Percentiles rank a stretch among this genome's conserved stretches.
Conservation (phyloP, 2,113 vertebrate genomes). For the Caranx melampygus region DNA sequence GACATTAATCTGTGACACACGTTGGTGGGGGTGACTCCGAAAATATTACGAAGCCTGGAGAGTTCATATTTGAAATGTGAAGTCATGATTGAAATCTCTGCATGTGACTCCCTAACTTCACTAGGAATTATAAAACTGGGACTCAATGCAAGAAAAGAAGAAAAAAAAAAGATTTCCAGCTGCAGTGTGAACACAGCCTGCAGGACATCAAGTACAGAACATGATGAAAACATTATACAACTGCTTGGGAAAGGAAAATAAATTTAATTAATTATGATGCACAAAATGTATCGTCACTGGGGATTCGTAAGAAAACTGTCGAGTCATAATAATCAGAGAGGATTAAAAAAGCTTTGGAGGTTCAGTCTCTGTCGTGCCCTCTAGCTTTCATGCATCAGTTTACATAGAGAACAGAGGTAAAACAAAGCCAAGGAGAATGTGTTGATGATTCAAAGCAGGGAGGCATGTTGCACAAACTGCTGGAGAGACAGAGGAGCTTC, state of each 20-base stretch:
- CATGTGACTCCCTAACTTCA: background rate
- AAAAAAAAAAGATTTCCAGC: background rate
- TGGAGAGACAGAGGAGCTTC: constrained; percentile 1
- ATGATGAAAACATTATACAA: background rate
- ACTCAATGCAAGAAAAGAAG: background rate
- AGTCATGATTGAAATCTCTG: constrained; percentile 1
- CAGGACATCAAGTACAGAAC: background rate
- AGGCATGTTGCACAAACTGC: constrained; percentile 4
- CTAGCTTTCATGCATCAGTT: constrained; percentile 8
- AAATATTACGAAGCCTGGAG: constrained; percentile 15
- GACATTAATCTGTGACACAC: constrained; percentile 44
- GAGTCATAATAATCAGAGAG: constrained; percentile 28
- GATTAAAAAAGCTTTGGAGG: constrained; percentile 26
- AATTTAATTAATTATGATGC: background rate
- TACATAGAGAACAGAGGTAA: constrained; percentile 29
- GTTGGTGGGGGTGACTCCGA: constrained; percentile 5
- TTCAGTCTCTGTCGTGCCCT: constrained; percentile 23
- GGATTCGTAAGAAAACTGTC: background rate
- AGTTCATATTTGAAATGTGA: constrained; percentile 6
- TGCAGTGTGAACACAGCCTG: background rate
- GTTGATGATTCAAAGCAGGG: background rate
- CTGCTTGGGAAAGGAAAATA: background rate
- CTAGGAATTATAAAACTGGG: background rate
- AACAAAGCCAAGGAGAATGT: constrained; percentile 33
- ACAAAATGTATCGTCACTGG: background rate